Evolutionary conservation across 2,113 vertebrate genomes (phyloP), one percentile per base, ranked within the genome.

Genomic region (Egretta garzetta): DNA sequence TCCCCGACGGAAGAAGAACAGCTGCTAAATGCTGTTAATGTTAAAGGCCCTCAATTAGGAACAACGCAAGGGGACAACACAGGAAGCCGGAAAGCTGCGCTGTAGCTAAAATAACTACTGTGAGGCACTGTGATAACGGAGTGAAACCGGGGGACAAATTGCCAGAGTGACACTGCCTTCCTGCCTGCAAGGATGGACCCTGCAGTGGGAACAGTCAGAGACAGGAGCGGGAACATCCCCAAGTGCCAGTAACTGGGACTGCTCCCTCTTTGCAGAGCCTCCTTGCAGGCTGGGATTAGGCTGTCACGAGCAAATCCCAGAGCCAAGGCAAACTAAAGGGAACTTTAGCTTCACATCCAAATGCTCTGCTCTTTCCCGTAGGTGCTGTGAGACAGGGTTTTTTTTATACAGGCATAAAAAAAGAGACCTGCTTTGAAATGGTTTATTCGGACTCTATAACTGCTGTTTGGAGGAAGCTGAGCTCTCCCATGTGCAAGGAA

Each of bases 31-130:
- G 71, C 70, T 75, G 74, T 71, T 84, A 80, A 91, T 49, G 81
- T 75, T 94, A 84, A 93, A 96, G 95, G 67, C 87, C 84, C 71
- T 94, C 84, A 93, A 88, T 93, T 95, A 96, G 49, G 43, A 93
- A 49, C 77, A 96, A 72, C 71, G 85, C 87, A 87, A 50, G 82
- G 41, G 66, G 86, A 62, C 70, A 60, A 59, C 70, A 53, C 91
- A 97, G 95, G 93, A 95, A 96, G 77, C 60, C 52, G 91, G 94
- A 91, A 87, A 92, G 67, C 80, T 93, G 93, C 83, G 94, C 80
- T 76, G 91, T n/a, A 97, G 80, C 96, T 90, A 96, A 96, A 96
- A 95, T 84, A 96, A 75, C 73, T 95, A n/a, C 73, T 60, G 73
- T 17, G 62, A 85, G 77, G 87, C 32, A 8, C 93, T 93, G 64